phyloP scores from a whole-genome alignment of 92 coral and sea anemone species.

The Epizoanthus illoricatus region DNA sequence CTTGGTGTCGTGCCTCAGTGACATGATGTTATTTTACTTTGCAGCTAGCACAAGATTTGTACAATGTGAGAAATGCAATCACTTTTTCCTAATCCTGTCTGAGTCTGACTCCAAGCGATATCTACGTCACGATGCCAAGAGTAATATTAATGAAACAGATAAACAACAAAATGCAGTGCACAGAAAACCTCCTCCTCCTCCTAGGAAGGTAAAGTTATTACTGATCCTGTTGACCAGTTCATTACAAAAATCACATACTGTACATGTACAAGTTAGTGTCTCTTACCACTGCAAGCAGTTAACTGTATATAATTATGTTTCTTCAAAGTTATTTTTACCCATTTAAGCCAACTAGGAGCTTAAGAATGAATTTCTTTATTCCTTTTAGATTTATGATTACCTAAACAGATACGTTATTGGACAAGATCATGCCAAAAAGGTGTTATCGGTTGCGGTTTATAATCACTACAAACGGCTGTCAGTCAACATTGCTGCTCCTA shows the following conservation, averaged over 20 bases:
- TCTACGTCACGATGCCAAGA: slow-evolving; percentile 72
- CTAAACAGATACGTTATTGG: slow-evolving; percentile 95
- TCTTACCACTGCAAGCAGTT: too few species aligned
- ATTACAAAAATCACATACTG: too few species aligned
- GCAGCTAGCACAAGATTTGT: slow-evolving; percentile 98
- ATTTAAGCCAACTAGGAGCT: neutral
- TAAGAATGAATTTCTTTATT: neutral
- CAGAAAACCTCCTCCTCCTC: slow-evolving; percentile 92
- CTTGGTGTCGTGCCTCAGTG: neutral
- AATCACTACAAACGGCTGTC: slow-evolving; percentile 94
- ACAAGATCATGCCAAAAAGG: slow-evolving; percentile 95
- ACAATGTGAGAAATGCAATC: slow-evolving; percentile 97
- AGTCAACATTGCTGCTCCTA: slow-evolving; percentile 72
- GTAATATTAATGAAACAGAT: slow-evolving; percentile 63
- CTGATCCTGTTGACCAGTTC: neutral
- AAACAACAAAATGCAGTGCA: slow-evolving; percentile 55
- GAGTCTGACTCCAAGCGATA: slow-evolving; percentile 91
- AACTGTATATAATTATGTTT: too few species aligned
- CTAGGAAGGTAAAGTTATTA: slow-evolving; percentile 74
- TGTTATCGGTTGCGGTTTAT: slow-evolving; percentile 93
- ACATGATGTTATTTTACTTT: slow-evolving; percentile 7
- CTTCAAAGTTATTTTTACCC: too few species aligned
- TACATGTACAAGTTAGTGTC: too few species aligned
- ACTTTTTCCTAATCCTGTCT: slow-evolving; percentile 91
- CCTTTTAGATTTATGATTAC: slow-evolving; percentile 85